These are phyloP conservation scores for Nannoperca obscura DNA, from an alignment of 2,797 vertebrate genomes.

Conservation along the genomic window DNA sequence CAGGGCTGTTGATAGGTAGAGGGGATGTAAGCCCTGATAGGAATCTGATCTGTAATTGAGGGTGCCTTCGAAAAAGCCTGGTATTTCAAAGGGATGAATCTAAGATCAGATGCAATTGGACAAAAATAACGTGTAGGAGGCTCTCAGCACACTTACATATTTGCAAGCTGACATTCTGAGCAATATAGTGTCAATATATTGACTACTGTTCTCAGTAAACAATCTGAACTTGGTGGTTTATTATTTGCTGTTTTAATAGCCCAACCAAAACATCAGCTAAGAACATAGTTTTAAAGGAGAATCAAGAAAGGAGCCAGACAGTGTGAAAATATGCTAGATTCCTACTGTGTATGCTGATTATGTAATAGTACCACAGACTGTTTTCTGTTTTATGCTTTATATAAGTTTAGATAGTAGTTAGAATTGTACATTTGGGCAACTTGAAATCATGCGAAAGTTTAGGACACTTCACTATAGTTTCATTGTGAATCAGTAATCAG, in stretches of 20 bases:
- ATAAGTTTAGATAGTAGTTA: not conserved
- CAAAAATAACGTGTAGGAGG: conserved; percentile 41
- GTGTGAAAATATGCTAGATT: not conserved
- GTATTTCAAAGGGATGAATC: conserved; percentile 59
- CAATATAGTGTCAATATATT: conserved; percentile 12
- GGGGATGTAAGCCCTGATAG: conserved; percentile 5
- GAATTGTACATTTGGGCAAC: not conserved
- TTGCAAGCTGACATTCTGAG: conserved; percentile 10
- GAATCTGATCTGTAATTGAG: conserved; percentile 37
- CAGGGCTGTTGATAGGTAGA: conserved; percentile 20
- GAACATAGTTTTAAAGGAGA: not conserved
- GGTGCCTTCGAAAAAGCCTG: conserved; percentile 36
- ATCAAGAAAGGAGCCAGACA: not conserved
- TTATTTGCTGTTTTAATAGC: not conserved
- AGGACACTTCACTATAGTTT: not conserved
- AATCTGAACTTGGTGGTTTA: not conserved
- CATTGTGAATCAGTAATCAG: not conserved
- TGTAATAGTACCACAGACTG: not conserved
- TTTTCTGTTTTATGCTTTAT: not conserved
- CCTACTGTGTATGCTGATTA: not conserved
- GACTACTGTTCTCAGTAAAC: conserved; percentile 1
- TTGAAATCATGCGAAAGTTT: not conserved
- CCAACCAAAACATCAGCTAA: not conserved
- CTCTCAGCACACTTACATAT: conserved; percentile 27
- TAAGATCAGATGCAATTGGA: conserved; percentile 57